These are phyloP conservation scores for Pimephales promelas DNA, from an alignment of 2,113 vertebrate genomes.

Conservation along the genomic window DNA sequence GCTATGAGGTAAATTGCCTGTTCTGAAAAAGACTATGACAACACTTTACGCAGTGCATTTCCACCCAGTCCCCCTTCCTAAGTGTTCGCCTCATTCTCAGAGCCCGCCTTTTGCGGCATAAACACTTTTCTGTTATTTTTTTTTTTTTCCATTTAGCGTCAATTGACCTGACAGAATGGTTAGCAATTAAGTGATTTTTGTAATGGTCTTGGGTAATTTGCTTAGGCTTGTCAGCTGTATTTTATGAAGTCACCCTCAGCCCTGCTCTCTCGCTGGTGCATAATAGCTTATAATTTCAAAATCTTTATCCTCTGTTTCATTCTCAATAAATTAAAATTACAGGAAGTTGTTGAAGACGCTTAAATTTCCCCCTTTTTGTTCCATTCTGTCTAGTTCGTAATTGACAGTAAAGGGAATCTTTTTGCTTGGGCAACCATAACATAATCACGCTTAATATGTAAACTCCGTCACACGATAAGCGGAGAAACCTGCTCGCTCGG, in stretches of 20 bases:
- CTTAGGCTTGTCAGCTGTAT: constrained; percentile 97
- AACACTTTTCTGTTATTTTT: constrained; percentile 96
- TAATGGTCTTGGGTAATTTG: constrained; percentile 99
- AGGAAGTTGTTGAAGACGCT: constrained; percentile 98
- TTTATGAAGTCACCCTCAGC: constrained; percentile 91
- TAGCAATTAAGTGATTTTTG: constrained; percentile 99
- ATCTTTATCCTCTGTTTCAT: constrained; percentile 98
- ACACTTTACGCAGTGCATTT: constrained; percentile 83
- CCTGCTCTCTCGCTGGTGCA: constrained; percentile 85
- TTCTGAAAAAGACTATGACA: constrained; percentile 45
- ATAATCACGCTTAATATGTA: constrained; percentile 82
- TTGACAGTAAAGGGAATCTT: constrained; percentile 89
- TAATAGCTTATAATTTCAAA: constrained; percentile 99
- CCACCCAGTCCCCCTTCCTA: constrained; percentile 89
- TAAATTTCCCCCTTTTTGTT: constrained; percentile 74
- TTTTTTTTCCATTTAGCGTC: constrained; percentile 99
- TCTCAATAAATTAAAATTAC: constrained; percentile 99
- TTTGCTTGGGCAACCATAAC: constrained; percentile 83
- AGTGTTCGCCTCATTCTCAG: constrained; percentile 89
- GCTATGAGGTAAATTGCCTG: constrained; percentile 42
- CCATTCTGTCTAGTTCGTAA: constrained; percentile 84
- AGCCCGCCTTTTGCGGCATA: constrained; percentile 87
- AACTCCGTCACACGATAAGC: constrained; percentile 91
- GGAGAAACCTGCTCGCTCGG: constrained; percentile 85
- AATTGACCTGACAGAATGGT: constrained; percentile 99